A percentile compares a stretch with the other conserved stretches of the same genome.
Conservation (phyloP, 2,797 vertebrate species). For the Cossypha dichroa region DNA sequence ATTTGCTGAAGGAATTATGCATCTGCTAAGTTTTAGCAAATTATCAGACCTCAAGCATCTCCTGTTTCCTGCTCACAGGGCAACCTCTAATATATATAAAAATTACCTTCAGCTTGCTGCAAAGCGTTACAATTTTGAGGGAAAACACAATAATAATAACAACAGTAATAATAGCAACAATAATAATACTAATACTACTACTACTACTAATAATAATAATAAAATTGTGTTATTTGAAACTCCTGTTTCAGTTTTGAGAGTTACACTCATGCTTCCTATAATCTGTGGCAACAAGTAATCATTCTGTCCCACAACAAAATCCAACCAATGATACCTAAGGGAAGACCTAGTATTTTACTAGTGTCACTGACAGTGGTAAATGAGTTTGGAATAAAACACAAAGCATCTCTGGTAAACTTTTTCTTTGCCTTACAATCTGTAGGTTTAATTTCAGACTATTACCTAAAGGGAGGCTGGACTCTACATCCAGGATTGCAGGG, state of each 20-base stretch:
- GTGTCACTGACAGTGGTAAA: background rate
- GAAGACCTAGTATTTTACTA: background rate
- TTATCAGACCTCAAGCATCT: background rate
- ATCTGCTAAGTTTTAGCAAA: background rate
- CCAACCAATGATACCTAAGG: background rate
- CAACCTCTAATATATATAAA: background rate
- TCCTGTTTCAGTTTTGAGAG: background rate
- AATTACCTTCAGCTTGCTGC: background rate
- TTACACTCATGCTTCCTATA: background rate
- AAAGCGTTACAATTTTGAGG: background rate
- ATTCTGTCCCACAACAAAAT: background rate
- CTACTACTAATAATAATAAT: background rate
- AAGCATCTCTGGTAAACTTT: background rate
- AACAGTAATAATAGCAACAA: background rate
- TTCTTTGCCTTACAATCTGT: background rate
- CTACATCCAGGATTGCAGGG: background rate
- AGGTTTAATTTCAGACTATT: background rate
- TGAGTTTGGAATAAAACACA: background rate
- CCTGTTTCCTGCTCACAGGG: background rate
- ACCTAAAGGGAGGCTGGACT: background rate
- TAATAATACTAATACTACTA: no score
- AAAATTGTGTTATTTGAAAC: background rate
- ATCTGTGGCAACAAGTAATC: background rate
- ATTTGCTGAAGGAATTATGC: background rate
- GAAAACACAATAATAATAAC: background rate